phyloP scores from a whole-genome alignment of 2,113 vertebrate species.

The Salvelinus fontinalis region DNA sequence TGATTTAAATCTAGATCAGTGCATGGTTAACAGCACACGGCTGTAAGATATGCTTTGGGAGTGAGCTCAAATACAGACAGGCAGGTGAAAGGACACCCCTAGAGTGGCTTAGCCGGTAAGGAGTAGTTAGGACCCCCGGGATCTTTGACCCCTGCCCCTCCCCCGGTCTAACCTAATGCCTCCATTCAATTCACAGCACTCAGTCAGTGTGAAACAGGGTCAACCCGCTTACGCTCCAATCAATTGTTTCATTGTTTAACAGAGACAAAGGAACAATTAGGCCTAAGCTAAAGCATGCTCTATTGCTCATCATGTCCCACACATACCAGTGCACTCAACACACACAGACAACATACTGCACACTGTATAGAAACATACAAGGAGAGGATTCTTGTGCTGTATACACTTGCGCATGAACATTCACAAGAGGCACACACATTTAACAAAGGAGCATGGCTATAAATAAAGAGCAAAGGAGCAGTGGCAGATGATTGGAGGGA shows the following conservation, averaged over 20 bases:
- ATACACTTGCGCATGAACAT: neutral
- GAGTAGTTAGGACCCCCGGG: conserved; percentile 4
- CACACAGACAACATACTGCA: neutral
- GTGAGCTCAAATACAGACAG: neutral
- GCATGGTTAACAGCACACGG: neutral
- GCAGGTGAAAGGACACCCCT: conserved; percentile 16
- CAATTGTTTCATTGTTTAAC: conserved; percentile 28
- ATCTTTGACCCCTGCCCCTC: neutral
- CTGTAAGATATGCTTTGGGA: neutral
- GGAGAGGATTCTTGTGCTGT: neutral
- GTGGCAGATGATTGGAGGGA: conserved; percentile 64
- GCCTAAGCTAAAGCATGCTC: neutral
- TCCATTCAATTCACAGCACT: conserved; percentile 5
- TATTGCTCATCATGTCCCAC: neutral
- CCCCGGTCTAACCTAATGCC: no score
- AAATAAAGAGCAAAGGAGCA: conserved; percentile 69
- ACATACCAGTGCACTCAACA: neutral
- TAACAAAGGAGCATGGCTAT: conserved; percentile 46
- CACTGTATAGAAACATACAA: neutral
- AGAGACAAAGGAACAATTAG: conserved; percentile 12
- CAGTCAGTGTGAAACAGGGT: conserved; percentile 24
- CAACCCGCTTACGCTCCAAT: conserved; percentile 18
- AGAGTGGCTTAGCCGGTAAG: neutral
- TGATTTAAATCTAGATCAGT: no score
- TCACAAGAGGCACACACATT: conserved; percentile 34